A percentile compares a stretch with the other conserved stretches of the same genome.
phyloP scores from a whole-genome alignment of 2,888 invertebrate species.

The Atethmia centrago region DNA sequence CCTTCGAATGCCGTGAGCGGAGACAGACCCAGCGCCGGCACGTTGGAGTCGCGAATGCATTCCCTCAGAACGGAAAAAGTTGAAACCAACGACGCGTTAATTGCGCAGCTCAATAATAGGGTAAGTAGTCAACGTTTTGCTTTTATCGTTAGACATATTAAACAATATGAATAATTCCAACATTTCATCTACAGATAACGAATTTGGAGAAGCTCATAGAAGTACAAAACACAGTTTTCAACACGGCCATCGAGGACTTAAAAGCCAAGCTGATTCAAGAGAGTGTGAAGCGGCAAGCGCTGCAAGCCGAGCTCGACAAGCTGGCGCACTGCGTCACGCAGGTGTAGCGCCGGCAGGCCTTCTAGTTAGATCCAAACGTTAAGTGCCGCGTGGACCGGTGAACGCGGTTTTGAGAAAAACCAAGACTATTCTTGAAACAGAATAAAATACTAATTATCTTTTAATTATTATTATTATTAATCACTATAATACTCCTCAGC shows the following conservation, averaged over 20 bases:
- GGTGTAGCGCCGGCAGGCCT: too few species aligned
- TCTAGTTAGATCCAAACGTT: constrained; percentile 60
- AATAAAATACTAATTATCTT: not conserved
- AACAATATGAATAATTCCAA: not conserved
- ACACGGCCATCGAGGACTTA: constrained; percentile 92
- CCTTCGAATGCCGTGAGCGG: constrained; percentile 53
- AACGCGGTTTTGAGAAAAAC: constrained; percentile 30
- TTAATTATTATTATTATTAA: constrained; percentile 6
- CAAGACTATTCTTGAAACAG: not conserved
- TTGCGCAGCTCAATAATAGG: constrained; percentile 88
- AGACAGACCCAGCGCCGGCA: constrained; percentile 70
- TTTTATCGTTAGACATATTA: not conserved
- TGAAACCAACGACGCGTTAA: constrained; percentile 80
- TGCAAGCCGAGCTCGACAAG: constrained; percentile 93
- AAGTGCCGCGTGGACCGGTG: not conserved
- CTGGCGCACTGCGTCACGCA: constrained; percentile 93
- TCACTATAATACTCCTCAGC: not conserved
- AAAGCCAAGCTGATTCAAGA: constrained; percentile 91
- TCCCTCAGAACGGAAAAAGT: constrained; percentile 72
- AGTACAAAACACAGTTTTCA: constrained; percentile 90
- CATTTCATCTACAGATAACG: constrained; percentile 82
- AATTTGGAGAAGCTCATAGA: constrained; percentile 91
- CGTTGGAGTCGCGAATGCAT: constrained; percentile 80
- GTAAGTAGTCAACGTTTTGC: constrained; percentile 71
- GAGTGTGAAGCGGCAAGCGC: constrained; percentile 91